Conservation (phyloP, 2,113 vertebrate genomes). For the Argyrosomus japonicus region DNA sequence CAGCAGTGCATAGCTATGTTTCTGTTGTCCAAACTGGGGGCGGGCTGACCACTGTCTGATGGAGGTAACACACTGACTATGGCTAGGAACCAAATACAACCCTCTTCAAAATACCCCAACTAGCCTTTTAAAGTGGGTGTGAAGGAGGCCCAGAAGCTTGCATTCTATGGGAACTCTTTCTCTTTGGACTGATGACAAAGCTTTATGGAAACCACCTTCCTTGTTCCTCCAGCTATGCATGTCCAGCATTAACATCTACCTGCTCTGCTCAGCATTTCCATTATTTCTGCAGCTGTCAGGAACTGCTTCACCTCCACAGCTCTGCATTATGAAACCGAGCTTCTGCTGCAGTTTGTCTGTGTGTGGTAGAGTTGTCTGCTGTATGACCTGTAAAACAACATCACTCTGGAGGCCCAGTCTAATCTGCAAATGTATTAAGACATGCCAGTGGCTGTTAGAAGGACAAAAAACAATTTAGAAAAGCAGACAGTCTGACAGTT, state of each 20-base stretch:
- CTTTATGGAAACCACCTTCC: conserved; percentile 12
- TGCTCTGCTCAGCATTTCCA: conserved; percentile 37
- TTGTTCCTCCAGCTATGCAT: neutral
- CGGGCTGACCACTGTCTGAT: too few relatives aligned
- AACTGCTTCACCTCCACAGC: neutral
- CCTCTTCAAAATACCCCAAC: too few relatives aligned
- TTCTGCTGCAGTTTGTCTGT: conserved; percentile 9
- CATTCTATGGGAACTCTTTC: neutral
- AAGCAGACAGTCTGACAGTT: neutral
- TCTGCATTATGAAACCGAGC: neutral
- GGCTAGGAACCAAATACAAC: too few relatives aligned
- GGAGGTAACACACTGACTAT: too few relatives aligned
- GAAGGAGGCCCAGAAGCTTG: neutral
- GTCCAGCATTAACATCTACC: conserved; percentile 21
- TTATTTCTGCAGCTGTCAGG: conserved; percentile 48
- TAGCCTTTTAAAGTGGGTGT: neutral
- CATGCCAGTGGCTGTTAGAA: neutral
- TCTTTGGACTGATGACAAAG: conserved; percentile 23
- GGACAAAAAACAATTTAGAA: conserved; percentile 1
- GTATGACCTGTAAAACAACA: neutral
- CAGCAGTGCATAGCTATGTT: too few relatives aligned
- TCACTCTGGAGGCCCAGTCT: neutral
- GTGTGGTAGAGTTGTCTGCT: neutral
- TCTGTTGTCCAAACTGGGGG: too few relatives aligned
- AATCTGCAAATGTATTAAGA: neutral